A percentile compares a stretch with the other conserved stretches of the same genome.
phyloP scores from a whole-genome alignment of 2,113 vertebrate genomes.

The Pelvicachromis taeniatus region DNA sequence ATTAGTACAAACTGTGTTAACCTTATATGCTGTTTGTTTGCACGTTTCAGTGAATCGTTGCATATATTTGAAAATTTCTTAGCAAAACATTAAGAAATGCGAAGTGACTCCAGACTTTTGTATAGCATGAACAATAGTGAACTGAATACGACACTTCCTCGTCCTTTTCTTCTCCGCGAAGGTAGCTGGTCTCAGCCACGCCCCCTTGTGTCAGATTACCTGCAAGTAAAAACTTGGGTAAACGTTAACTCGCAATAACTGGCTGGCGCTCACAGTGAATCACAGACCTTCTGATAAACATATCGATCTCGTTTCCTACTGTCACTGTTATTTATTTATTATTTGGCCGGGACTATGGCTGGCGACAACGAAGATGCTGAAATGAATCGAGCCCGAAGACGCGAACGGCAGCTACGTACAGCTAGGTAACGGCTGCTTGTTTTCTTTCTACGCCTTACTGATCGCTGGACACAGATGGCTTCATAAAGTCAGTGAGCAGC shows the following conservation, averaged over 20 bases:
- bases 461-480: neutral
- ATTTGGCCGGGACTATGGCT: neutral
- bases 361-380: neutral
- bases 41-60: too few species aligned
- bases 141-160: neutral
- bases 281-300: neutral
- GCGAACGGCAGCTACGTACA: slow-evolving; percentile 14
- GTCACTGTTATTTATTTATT: neutral
- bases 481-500: neutral
- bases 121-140: neutral
- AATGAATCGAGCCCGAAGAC: slow-evolving; percentile 5
- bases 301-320: neutral
- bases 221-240: neutral
- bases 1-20: neutral
- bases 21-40: neutral
- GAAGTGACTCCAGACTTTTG: neutral
- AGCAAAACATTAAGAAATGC: neutral
- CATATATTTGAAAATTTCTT: neutral
- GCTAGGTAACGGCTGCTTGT: slow-evolving; percentile 20
- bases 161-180: neutral
- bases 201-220: neutral
- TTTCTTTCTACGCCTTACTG: neutral
- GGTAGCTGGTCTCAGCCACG: neutral
- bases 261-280: neutral
- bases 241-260: neutral